phyloP scores from a whole-genome alignment of 2,113 vertebrate species.

The Malurus alboscapulatus region DNA sequence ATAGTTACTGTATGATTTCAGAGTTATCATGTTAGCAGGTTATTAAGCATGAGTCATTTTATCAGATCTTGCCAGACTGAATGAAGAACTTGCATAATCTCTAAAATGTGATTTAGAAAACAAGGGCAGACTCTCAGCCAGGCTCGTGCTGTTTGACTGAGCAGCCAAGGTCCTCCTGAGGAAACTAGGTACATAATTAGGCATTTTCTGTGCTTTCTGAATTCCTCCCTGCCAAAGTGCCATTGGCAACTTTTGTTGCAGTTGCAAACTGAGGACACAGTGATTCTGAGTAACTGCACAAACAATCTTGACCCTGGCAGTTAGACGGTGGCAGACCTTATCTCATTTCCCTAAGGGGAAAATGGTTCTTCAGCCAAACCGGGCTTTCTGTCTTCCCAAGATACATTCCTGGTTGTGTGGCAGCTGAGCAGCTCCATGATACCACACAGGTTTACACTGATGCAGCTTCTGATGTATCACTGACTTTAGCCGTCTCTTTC shows the following conservation, averaged over 20 bases:
- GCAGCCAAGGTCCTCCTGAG: neutral
- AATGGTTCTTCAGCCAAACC: neutral
- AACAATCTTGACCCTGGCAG: neutral
- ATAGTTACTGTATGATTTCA: slow-evolving; percentile 5
- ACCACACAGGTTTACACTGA: neutral
- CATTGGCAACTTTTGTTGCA: neutral
- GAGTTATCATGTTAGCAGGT: neutral
- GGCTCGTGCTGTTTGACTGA: neutral
- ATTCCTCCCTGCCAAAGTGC: neutral
- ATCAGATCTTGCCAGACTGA: neutral
- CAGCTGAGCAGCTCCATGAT: neutral
- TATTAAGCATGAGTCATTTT: slow-evolving; percentile 45
- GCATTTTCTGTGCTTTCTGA: neutral
- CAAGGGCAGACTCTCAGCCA: neutral
- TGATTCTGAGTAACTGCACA: neutral
- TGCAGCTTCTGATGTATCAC: neutral
- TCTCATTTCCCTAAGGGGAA: neutral
- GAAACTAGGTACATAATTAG: neutral
- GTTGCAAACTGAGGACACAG: neutral
- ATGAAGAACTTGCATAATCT: neutral
- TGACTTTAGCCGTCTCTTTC: neutral
- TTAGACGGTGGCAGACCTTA: neutral
- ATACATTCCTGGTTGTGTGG: fast-evolving
- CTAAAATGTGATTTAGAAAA: slow-evolving; percentile 23
- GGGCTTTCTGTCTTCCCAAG: neutral